These are phyloP conservation scores for Selene dorsalis DNA, from an alignment of 2,797 vertebrate species.

Conservation along the genomic window DNA sequence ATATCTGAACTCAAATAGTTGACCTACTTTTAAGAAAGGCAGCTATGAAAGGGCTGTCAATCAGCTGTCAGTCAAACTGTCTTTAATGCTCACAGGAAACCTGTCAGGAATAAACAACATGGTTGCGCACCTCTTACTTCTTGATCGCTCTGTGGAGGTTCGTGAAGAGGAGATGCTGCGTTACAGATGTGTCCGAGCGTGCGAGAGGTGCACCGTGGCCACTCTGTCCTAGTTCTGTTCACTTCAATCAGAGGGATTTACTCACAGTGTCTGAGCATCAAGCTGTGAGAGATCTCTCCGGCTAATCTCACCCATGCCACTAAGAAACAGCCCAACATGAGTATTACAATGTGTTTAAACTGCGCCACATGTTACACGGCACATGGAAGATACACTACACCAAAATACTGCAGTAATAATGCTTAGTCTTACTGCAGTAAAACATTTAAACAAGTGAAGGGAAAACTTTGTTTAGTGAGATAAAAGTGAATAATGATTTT, in stretches of 20 bases:
- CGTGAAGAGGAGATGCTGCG: not conserved
- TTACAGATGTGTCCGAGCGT: conserved; percentile 42
- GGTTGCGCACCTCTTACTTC: not conserved
- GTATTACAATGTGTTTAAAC: conserved; percentile 37
- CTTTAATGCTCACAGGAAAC: not conserved
- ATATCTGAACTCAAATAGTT: conserved; percentile 3
- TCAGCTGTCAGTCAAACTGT: not conserved
- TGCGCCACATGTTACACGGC: conserved; percentile 5
- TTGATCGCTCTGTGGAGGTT: conserved; percentile 23
- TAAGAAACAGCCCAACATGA: conserved; percentile 38
- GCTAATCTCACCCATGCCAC: conserved; percentile 67
- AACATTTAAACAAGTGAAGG: too few species aligned
- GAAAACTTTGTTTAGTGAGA: not conserved
- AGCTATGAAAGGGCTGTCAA: not conserved
- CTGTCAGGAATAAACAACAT: not conserved
- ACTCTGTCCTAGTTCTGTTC: conserved; percentile 82
- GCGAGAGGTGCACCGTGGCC: conserved; percentile 33
- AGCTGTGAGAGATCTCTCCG: conserved; percentile 60
- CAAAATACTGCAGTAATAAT: not conserved
- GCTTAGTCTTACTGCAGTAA: not conserved
- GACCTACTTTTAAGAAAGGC: conserved; percentile 1
- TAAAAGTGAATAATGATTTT: not conserved
- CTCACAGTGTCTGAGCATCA: conserved; percentile 73
- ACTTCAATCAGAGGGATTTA: conserved; percentile 83
- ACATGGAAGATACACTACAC: conserved; percentile 1